These are phyloP conservation scores for Hippocampus barbouri DNA, from an alignment of 2,113 vertebrate species.

Conservation along the genomic window DNA sequence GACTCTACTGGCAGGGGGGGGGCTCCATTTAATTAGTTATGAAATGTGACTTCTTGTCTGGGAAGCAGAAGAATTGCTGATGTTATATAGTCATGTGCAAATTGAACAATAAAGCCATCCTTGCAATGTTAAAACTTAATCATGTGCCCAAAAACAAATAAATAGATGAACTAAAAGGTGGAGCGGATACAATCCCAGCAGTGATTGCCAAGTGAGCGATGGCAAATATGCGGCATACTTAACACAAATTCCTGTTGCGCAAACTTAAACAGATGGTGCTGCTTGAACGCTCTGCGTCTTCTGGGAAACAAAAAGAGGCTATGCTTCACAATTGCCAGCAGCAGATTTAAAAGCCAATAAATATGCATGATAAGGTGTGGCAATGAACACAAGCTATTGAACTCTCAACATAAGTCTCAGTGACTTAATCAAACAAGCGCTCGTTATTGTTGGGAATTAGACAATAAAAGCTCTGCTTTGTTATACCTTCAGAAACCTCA, in stretches of 20 bases:
- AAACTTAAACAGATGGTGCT: slow-evolving; percentile 50
- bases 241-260: slow-evolving; percentile 46
- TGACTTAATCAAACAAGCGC: slow-evolving; percentile 44
- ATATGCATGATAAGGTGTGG: slow-evolving; percentile 5
- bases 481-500: slow-evolving; percentile 58
- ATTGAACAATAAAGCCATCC: slow-evolving; percentile 97
- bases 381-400: neutral
- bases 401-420: neutral
- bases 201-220: slow-evolving; percentile 74
- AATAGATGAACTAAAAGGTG: slow-evolving; percentile 44
- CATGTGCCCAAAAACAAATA: slow-evolving; percentile 86
- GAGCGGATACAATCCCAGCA: slow-evolving; percentile 88
- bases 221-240: slow-evolving; percentile 79
- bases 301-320: slow-evolving; percentile 6
- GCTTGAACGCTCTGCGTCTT: slow-evolving; percentile 17
- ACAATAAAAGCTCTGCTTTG: slow-evolving; percentile 44
- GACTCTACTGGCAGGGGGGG: slow-evolving; percentile 80
- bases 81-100: slow-evolving; percentile 88
- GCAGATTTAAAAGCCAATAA: slow-evolving; percentile 8
- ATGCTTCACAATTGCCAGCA: slow-evolving; percentile 8
- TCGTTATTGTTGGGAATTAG: slow-evolving; percentile 53
- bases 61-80: slow-evolving; percentile 94
- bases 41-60: slow-evolving; percentile 97
- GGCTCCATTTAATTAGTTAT: slow-evolving; percentile 99
- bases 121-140: slow-evolving; percentile 95